Percentiles rank a stretch among this genome's conserved stretches.
Evolutionary conservation across 2,888 invertebrate species (phyloP).

Genomic region (Melieria crassipennis): DNA sequence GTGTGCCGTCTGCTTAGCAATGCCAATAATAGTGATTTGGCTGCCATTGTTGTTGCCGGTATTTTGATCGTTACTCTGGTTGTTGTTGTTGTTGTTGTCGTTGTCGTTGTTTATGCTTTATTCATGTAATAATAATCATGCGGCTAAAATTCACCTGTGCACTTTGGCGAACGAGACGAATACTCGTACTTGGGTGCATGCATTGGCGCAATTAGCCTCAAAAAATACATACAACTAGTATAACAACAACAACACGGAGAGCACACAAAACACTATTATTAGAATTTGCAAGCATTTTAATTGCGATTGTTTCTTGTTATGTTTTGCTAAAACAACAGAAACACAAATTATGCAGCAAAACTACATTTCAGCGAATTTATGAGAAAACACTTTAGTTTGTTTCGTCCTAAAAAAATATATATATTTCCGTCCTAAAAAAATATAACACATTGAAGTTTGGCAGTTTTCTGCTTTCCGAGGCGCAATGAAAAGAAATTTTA

Average conservation of each 20-base stretch:
- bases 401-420: slow-evolving; percentile 2
- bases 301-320: slow-evolving; percentile 2
- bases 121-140: not conserved
- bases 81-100: not conserved
- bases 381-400: not conserved
- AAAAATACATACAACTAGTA: slow-evolving; percentile 16
- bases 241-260: slow-evolving; percentile 2
- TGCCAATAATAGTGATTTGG: not conserved
- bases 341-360: not conserved
- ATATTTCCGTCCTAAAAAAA: slow-evolving; percentile 8
- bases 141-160: slow-evolving; percentile 27
- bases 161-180: slow-evolving; percentile 22
- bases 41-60: not conserved
- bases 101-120: slow-evolving; percentile 2
- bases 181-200: slow-evolving; percentile 16
- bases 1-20: not conserved
- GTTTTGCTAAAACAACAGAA: slow-evolving; percentile 12
- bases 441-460: not conserved
- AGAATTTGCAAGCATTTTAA: slow-evolving; percentile 24
- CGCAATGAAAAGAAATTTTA: slow-evolving; percentile 9
- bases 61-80: not conserved
- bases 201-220: slow-evolving; percentile 27
- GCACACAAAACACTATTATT: not conserved
- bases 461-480: slow-evolving; percentile 2
- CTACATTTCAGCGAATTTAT: not conserved